Evolutionary conservation across 2,113 vertebrate species (phyloP), one percentile per base, ranked within the genome.

Genomic region (Numida meleagris): DNA sequence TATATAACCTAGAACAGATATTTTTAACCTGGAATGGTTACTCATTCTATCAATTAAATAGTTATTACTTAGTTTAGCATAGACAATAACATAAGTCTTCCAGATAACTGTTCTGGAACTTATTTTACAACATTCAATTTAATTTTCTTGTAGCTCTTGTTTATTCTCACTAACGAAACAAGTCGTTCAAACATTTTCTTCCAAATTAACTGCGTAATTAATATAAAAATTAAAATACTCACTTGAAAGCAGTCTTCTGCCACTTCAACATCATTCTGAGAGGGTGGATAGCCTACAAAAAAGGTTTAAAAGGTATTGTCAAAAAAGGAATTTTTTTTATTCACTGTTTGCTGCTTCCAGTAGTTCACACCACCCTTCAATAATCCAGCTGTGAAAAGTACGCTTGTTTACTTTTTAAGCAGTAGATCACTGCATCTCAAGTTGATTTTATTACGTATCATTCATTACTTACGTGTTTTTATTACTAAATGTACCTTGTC

Each of bases 161-260:
- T 89, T 79, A 45, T 57, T 94, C 45, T 66, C 43, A 42, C 5
- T 76, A 66, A 48, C 5, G 4, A 68, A n/a, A 76, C 46, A 92
- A 86, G 75, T 4, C 34, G 6, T 61, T 48, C 33, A 51, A 46
- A 23, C 4, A 16, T 80, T 40, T 78, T 70, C 6, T 63, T 59
- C 20, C 55, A 70, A 85, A 85, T 33, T 24, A 93, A 86, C 31
- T 63, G 36, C 40, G 89, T 29, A 38, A 81, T 58, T 74, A 79
- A 82, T 88, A 80, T 0, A 45, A 94, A 86, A 79, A 78, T 23
- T 14, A 87, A 85, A 93, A 13, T 40, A 98, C 99, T 98, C 96
- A 99, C 99, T 97, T 98, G 98, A 97, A 98, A 97, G 90, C 98
- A 98, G 88, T 98, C 98, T 93, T 99, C 98, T 50, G 97, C 92